Evolutionary conservation across 2,113 vertebrate genomes (phyloP), one percentile per base, ranked within the genome.

Genomic region (Noturus placidus): DNA sequence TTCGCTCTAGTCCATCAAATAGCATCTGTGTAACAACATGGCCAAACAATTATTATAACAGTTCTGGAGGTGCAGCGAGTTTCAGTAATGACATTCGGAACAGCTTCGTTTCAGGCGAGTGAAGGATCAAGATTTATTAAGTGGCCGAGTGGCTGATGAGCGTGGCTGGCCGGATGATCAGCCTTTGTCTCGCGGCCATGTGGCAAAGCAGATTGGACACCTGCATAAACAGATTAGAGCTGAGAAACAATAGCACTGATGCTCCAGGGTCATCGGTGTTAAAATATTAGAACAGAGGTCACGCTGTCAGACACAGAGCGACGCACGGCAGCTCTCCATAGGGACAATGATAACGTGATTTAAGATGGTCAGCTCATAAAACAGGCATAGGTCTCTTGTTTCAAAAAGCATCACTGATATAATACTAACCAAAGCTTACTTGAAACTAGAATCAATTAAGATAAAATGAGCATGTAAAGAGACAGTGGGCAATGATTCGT

Each of bases 201-300:
- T 95, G 94, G 95, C 95, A 95, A 95, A 97, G 96, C 96, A 97
- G 97, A 97, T 97, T 95, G 96, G 96, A 96, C 96, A 95, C 95
- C 96, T 97, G 96, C 97, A 97, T 97, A 97, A 97, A 97, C 96
- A 97, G 97, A 97, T 97, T 97, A 97, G 96, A 95, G 95, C 96
- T 94, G 94, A 93, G 74, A 96, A 94, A 97, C 96, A 97, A 96
- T 96, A 94, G 95, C 94, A 93, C 94, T 94, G 95, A 94, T 95
- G 96, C 95, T 95, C 91, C 87, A 57, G 89, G 93, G 90, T 93
- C 92, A 93, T 87, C 83, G 83, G 91, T 91, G 92, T 89, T 92
- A 89, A 92, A 92, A 91, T 89, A 91, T 91, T 91, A 93, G 91
- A 92, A 93, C 86, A 88, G 67, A 93, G 93, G 93, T 93, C 94